These are phyloP conservation scores for Hydrozoanthus tunicans DNA, from an alignment of 64 coral and sea anemone genomes.

Conservation along the genomic window DNA sequence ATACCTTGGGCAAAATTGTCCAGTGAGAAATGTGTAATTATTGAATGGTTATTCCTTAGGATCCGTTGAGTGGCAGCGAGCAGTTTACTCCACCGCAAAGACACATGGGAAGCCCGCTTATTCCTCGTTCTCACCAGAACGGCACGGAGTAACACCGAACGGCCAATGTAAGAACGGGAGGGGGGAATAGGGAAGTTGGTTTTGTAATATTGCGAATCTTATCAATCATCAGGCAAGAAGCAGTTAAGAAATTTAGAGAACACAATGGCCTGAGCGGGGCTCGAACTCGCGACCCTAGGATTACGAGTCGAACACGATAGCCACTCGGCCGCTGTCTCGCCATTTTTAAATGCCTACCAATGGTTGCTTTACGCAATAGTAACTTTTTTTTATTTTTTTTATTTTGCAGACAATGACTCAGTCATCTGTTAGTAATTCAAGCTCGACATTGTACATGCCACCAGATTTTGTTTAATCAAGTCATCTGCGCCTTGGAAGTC, in stretches of 20 bases:
- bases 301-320: no score
- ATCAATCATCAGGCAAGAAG: neutral
- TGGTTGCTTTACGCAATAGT: no score
- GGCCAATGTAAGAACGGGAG: neutral
- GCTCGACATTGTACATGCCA: neutral
- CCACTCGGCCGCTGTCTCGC: no score
- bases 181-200: neutral
- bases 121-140: constrained; percentile 54
- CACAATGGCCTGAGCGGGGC: no score
- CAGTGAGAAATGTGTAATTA: no score
- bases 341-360: no score
- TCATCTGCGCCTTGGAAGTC: no score
- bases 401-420: neutral
- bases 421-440: neutral
- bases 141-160: neutral
- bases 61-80: constrained; percentile 55
- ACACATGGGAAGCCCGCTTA: constrained; percentile 83
- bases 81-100: constrained; percentile 90
- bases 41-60: neutral
- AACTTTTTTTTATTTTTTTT: neutral
- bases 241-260: no score
- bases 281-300: no score
- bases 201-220: neutral
- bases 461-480: neutral
- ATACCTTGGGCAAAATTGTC: neutral